phyloP scores from a whole-genome alignment of 1,140 invertebrate species.

The Bombus consobrinus region DNA sequence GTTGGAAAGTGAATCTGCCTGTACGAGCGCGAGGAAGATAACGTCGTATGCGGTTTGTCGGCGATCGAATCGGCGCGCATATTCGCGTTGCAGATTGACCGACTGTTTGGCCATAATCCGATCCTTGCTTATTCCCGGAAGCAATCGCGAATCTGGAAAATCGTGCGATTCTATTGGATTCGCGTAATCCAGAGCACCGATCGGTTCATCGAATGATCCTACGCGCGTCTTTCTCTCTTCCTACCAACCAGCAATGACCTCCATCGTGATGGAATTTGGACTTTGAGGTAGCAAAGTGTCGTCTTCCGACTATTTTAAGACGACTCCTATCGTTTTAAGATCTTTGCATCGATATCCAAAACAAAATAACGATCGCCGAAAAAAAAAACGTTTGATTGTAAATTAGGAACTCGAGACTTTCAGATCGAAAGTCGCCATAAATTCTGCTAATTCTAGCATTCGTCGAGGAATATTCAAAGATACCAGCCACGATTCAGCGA shows the following conservation, averaged over 20 bases:
- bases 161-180: constrained; percentile 19
- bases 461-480: neutral
- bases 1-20: neutral
- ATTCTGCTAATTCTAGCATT: neutral
- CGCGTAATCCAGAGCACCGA: neutral
- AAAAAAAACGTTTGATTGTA: neutral
- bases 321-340: neutral
- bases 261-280: neutral
- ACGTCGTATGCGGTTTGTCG: neutral
- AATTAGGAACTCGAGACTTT: neutral
- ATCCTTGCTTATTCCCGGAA: constrained; percentile 28
- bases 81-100: neutral
- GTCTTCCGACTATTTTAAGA: neutral
- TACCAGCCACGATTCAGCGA: neutral
- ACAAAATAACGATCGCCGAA: fast-evolving
- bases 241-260: neutral
- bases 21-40: neutral
- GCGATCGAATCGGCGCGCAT: neutral
- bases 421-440: too few relatives aligned
- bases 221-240: constrained; percentile 2
- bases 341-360: too few relatives aligned
- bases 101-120: neutral
- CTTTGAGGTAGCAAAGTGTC: neutral
- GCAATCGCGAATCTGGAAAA: constrained; percentile 17
- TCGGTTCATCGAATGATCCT: neutral